These are phyloP conservation scores for Limnephilus marmoratus DNA, from an alignment of 2,888 invertebrate species.

Conservation along the genomic window DNA sequence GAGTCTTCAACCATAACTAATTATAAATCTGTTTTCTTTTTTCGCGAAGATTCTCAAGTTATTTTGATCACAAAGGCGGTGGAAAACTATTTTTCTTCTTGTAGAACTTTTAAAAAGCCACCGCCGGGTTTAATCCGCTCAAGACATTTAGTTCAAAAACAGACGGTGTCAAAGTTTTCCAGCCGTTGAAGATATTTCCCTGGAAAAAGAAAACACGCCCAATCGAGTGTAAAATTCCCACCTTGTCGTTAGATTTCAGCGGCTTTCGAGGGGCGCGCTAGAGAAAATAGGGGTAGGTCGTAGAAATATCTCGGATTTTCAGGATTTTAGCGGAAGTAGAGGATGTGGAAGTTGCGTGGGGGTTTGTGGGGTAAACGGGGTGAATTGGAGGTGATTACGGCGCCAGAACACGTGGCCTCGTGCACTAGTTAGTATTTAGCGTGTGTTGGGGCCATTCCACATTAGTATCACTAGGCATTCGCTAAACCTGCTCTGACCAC, in stretches of 20 bases:
- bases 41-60: not conserved
- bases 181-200: slow-evolving; percentile 33
- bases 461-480: not conserved
- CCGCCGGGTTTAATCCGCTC: not conserved
- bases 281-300: not conserved
- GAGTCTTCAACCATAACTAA: not conserved
- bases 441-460: not conserved
- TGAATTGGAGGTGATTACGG: slow-evolving; percentile 43
- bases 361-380: not conserved
- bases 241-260: slow-evolving; percentile 17
- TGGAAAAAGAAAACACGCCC: slow-evolving; percentile 47
- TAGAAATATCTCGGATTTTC: not conserved
- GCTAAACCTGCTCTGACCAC: not conserved
- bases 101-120: not conserved
- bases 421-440: slow-evolving; percentile 29
- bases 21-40: not conserved
- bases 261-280: not conserved
- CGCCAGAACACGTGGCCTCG: slow-evolving; percentile 24
- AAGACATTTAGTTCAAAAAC: not conserved
- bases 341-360: not conserved
- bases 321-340: slow-evolving; percentile 4
- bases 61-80: not conserved
- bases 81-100: not conserved
- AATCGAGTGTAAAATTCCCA: slow-evolving; percentile 51
- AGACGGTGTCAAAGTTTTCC: slow-evolving; percentile 49